A percentile compares a stretch with the other conserved stretches of the same genome.
Evolutionary conservation across 2,113 vertebrate species (phyloP).

Genomic region (Oryzias javanicus): DNA sequence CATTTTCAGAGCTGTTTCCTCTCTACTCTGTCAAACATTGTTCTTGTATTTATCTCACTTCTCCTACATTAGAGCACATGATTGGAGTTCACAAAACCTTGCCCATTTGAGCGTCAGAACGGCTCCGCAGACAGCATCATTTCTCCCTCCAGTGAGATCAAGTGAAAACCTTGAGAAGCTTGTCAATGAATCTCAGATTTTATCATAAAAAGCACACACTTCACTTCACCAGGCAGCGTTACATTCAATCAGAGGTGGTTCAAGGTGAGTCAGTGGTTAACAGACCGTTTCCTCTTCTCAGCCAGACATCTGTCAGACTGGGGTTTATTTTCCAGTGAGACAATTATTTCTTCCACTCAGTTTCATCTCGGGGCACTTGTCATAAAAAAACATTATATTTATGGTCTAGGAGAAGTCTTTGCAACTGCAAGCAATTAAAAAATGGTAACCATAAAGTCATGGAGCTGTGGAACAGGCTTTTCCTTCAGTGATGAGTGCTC

Average conservation of each 20-base stretch:
- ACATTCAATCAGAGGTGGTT: slow-evolving; percentile 2
- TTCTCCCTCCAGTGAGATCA: slow-evolving; percentile 17
- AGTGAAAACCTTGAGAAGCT: slow-evolving; percentile 6
- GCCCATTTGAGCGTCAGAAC: slow-evolving; percentile 4
- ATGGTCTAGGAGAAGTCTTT: too few relatives aligned
- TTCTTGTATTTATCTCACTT: neutral
- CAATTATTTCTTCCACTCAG: too few relatives aligned
- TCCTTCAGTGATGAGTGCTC: too few relatives aligned
- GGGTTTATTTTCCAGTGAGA: too few relatives aligned
- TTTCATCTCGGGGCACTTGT: too few relatives aligned
- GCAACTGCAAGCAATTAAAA: too few relatives aligned
- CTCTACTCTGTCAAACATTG: slow-evolving; percentile 4
- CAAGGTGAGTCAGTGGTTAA: slow-evolving; percentile 14
- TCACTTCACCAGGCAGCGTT: slow-evolving; percentile 9
- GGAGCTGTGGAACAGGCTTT: too few relatives aligned
- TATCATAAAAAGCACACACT: neutral
- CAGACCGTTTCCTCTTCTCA: slow-evolving; percentile 7
- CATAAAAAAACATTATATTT: too few relatives aligned
- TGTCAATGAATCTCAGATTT: slow-evolving; percentile 9
- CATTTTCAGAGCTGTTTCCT: neutral
- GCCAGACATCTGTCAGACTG: neutral
- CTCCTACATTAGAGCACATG: neutral
- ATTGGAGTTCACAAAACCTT: slow-evolving; percentile 20
- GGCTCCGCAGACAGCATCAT: neutral
- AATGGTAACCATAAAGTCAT: too few relatives aligned